Base-by-base conservation (phyloP, 2,888 invertebrate genomes). In the Scaptodrosophila latifasciaeformis region DNA sequence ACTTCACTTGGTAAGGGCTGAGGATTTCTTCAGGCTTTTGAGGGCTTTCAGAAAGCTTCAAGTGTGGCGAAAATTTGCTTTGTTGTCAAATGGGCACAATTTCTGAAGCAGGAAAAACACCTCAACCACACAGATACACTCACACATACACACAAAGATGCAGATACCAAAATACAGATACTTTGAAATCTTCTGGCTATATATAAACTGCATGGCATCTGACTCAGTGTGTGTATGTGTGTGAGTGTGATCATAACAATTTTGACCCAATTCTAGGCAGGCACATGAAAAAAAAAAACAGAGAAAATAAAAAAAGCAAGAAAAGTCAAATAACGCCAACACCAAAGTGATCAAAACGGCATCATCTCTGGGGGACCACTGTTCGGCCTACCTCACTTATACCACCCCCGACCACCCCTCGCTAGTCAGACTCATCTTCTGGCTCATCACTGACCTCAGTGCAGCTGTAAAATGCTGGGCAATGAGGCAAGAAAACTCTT, bases 181-280 rank as follows among this genome's bases (percentile, higher is more conserved):
- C 62, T 27, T 9, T 9, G 27, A 27, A n/a, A n/a, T n/a, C 27
- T 27, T 46, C 34, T 21, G 31, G 50, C 64, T 68, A 66, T 68
- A 66, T 68, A 65, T 68, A 68, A 10, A 67, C 68, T 77, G 78
- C 78, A 75, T 67, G 52, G 54, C 64, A 13, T 59, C 54, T 35
- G 49, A 35, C 51, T 57, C 47, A 51, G 35, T 61, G 46, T 62
- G 19, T 54, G 49, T 47, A 31, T 55, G 47, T 53, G 42, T 55
- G 35, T 52, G 31, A 55, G 50, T 67, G 62, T 65, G 77, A 82
- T 82, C 82, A 83, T 80, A 82, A 83, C 71, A 83, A 80, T 78
- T 82, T 80, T 82, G 82, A 82, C 82, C 82, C 44, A 83, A 82
- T 82, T 82, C 66, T 58, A 55, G 61, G 65, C 62, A 64, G 54